A percentile compares a stretch with the other conserved stretches of the same genome.
These are phyloP conservation scores for Rousettus madagascariensis DNA, from an alignment of 2,797 vertebrate genomes.

Conservation along the genomic window DNA sequence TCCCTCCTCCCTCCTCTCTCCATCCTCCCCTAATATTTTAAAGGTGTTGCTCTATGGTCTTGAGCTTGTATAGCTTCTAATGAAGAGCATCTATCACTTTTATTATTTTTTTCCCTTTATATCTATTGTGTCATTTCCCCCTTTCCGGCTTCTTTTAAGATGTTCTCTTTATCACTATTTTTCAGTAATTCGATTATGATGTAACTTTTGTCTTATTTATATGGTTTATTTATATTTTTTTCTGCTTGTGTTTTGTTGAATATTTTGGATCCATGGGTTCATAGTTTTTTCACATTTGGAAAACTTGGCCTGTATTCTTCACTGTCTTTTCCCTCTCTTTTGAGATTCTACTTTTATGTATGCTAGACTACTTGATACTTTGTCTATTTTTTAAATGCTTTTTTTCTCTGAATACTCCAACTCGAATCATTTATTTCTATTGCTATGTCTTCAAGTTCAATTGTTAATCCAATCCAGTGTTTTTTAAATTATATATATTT, in stretches of 20 bases:
- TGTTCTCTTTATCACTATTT: not conserved
- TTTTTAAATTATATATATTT: constrained; percentile 16
- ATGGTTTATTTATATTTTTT: not conserved
- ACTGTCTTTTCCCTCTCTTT: not conserved
- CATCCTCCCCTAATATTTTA: not conserved
- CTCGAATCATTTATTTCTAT: constrained; percentile 27
- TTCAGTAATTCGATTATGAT: constrained; percentile 11
- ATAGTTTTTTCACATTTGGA: constrained; percentile 17
- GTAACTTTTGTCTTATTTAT: not conserved
- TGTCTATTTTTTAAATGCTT: constrained; percentile 6
- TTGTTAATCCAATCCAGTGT: not conserved
- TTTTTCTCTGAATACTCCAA: not conserved
- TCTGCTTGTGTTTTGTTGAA: not conserved
- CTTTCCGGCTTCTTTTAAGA: not conserved
- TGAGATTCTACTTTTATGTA: not conserved
- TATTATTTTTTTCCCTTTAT: not conserved
- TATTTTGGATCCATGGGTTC: not conserved
- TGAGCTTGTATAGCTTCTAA: not conserved
- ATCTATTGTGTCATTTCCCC: not conserved
- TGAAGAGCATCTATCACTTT: not conserved
- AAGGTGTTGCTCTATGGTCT: not conserved
- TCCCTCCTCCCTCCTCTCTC: too few relatives aligned
- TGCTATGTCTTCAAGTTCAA: not conserved
- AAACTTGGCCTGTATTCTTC: not conserved
- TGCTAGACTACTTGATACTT: not conserved